Evolutionary conservation across 2,797 vertebrate genomes (phyloP).

Genomic region (Ambastaia sidthimunki): DNA sequence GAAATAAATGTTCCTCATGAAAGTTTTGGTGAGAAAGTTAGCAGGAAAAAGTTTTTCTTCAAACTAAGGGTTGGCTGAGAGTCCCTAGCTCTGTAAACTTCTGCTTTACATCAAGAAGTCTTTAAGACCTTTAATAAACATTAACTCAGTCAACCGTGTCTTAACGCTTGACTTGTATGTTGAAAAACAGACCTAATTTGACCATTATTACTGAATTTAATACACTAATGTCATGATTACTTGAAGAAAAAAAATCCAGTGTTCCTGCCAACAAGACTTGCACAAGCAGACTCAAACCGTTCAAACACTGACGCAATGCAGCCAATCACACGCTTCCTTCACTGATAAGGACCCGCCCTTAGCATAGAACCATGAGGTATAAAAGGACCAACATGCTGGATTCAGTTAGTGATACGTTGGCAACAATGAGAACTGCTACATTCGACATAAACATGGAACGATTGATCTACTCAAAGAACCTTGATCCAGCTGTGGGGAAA

Average conservation of each 20-base stretch:
- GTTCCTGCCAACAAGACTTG: constrained; percentile 16
- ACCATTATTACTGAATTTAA: not conserved
- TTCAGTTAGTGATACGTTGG: not conserved
- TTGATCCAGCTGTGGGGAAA: not conserved
- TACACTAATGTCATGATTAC: not conserved
- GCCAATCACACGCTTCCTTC: constrained; percentile 17
- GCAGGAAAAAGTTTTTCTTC: too few relatives aligned
- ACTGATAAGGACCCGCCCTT: constrained; percentile 8
- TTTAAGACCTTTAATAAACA: not conserved
- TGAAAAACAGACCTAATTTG: not conserved
- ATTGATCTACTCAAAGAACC: not conserved
- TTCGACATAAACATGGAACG: not conserved
- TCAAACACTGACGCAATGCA: not conserved
- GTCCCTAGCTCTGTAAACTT: too few relatives aligned
- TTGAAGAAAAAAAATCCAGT: not conserved
- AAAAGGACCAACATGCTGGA: constrained; percentile 13
- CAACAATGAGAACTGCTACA: constrained; percentile 6
- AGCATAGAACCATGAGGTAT: not conserved
- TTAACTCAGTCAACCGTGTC: not conserved
- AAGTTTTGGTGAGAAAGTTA: too few relatives aligned
- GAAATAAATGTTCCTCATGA: not conserved
- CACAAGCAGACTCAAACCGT: not conserved
- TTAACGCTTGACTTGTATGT: not conserved
- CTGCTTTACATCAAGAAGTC: not conserved
- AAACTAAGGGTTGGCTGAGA: too few relatives aligned